Conservation (phyloP, 2,797 vertebrate genomes). For the Pogonophryne albipinna region DNA sequence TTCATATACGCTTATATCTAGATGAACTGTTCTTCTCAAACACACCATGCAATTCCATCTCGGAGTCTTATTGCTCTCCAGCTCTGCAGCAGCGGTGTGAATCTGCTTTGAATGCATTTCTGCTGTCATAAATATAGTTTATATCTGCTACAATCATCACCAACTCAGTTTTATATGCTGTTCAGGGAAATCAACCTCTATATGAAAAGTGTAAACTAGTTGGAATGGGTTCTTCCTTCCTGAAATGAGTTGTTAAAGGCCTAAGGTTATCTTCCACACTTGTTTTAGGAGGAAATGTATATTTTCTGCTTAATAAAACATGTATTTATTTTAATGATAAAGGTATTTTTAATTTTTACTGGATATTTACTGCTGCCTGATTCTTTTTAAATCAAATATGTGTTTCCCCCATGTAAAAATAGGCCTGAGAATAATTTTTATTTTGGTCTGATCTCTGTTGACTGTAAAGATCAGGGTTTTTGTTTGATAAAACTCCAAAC, state of each 20-base stretch:
- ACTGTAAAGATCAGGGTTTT: background rate
- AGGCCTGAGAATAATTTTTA: background rate
- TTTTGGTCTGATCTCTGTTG: no score
- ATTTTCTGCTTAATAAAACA: conserved; percentile 35
- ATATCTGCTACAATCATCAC: conserved; percentile 33
- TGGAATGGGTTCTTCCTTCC: conserved; percentile 17
- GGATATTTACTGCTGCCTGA: background rate
- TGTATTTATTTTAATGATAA: background rate
- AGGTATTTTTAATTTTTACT: conserved; percentile 17
- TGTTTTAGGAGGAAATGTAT: conserved; percentile 21
- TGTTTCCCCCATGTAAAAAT: rapidly evolving
- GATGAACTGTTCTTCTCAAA: background rate
- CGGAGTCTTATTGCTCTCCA: conserved; percentile 7
- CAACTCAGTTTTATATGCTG: conserved; percentile 26
- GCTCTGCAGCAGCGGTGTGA: conserved; percentile 18
- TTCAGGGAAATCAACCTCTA: conserved; percentile 40
- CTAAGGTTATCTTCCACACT: conserved; percentile 16
- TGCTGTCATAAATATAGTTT: conserved; percentile 27
- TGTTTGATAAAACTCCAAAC: background rate
- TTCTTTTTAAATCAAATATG: conserved; percentile 3
- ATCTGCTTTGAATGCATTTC: conserved; percentile 11
- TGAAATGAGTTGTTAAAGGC: conserved; percentile 30
- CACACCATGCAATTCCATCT: background rate
- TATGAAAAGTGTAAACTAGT: conserved; percentile 34
- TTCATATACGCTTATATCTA: background rate